Conservation (phyloP, 2,113 vertebrate species). For the Thamnaconus septentrionalis region DNA sequence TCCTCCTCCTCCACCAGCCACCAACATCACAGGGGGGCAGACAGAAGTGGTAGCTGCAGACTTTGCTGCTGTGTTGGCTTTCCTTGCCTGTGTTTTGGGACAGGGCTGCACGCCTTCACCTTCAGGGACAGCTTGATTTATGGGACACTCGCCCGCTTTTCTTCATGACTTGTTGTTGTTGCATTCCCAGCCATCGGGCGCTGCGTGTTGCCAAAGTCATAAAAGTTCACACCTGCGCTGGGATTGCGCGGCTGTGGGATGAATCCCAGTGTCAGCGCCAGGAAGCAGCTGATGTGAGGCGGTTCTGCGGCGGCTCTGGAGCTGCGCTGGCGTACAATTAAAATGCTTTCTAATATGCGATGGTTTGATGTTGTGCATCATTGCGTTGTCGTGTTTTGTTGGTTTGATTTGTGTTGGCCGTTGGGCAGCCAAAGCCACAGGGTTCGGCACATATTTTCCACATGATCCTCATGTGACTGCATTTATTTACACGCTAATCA, state of each 20-base stretch:
- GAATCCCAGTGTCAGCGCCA: constrained; percentile 27
- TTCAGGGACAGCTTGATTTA: constrained; percentile 68
- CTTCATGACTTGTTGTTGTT: constrained; percentile 77
- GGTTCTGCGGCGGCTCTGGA: constrained; percentile 44
- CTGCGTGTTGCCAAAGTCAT: constrained; percentile 62
- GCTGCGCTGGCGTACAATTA: neutral
- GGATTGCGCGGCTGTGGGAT: constrained; percentile 29
- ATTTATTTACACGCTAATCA: too few species aligned
- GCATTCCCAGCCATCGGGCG: constrained; percentile 67
- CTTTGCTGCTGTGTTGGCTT: constrained; percentile 43
- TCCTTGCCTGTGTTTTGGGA: constrained; percentile 37
- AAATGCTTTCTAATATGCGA: neutral
- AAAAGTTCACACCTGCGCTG: constrained; percentile 72
- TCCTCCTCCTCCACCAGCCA: constrained; percentile 18
- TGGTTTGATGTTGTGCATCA: constrained; percentile 42
- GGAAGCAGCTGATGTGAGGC: constrained; percentile 56
- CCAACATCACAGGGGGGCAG: constrained; percentile 23
- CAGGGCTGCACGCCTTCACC: constrained; percentile 49
- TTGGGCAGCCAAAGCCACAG: constrained; percentile 42
- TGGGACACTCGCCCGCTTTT: constrained; percentile 68
- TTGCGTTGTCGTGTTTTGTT: too few species aligned
- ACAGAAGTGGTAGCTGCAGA: constrained; percentile 31
- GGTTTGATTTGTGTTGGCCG: constrained; percentile 8
- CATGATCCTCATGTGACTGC: too few species aligned
- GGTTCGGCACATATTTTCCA: too few species aligned